Evolutionary conservation across 2,888 invertebrate species (phyloP).

Genomic region (Lathronympha strigana): DNA sequence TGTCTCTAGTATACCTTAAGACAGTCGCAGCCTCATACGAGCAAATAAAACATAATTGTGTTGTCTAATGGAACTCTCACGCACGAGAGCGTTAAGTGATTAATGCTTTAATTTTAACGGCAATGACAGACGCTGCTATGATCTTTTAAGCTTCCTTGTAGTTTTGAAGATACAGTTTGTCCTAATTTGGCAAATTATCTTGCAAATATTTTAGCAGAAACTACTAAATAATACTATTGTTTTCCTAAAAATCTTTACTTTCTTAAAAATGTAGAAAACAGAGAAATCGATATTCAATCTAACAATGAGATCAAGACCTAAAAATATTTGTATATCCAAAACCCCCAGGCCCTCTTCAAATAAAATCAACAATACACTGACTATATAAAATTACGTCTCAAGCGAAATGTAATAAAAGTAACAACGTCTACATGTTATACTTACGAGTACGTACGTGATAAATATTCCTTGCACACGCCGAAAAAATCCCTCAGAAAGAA

Average conservation of each 20-base stretch:
- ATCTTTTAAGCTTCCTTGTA: constrained; percentile 26
- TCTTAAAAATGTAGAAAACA: too few relatives aligned
- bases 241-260: too few relatives aligned
- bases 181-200: background rate
- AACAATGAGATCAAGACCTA: background rate
- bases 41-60: constrained; percentile 34
- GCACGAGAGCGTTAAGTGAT: constrained; percentile 16
- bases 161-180: constrained; percentile 1
- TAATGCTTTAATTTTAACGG: constrained; percentile 24
- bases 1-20: background rate
- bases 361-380: background rate
- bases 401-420: constrained; percentile 32
- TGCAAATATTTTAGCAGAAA: background rate
- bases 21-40: constrained; percentile 10
- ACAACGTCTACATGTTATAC: constrained; percentile 27
- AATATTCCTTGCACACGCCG: constrained; percentile 70
- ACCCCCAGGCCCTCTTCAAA: background rate
- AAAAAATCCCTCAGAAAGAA: constrained; percentile 71
- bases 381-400: constrained; percentile 6
- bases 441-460: constrained; percentile 55
- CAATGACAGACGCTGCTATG: constrained; percentile 15
- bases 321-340: background rate
- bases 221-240: too few relatives aligned
- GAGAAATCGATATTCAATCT: too few relatives aligned
- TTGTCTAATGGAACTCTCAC: constrained; percentile 27